Evolutionary conservation across 2,797 vertebrate species (phyloP), one percentile per base, ranked within the genome.

Genomic region (Bovichtus diacanthus): DNA sequence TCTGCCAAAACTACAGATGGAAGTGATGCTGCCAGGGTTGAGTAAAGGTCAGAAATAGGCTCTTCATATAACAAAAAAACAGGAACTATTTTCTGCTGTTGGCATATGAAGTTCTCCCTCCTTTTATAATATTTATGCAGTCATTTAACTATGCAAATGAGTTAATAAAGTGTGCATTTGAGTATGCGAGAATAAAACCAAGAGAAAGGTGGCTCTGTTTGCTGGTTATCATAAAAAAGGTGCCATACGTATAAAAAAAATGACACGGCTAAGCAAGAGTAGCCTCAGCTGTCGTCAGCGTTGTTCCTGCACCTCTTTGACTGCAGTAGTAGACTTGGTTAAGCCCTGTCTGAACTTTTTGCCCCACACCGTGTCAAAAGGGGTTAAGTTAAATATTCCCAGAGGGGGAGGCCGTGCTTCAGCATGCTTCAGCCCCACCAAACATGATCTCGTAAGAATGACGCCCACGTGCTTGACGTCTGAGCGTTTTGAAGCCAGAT

Each of bases 381-480:
- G 21, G 34, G 84, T 91, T 87, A 85, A 38, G 69, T 87, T 82
- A 78, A 89, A 90, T 87, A 87, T 74, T 89, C 88, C 88, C 81
- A 66, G 78, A 84, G 82, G 86, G 85, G 76, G 74, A 46, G 83
- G 69, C 36, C 47, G 78, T 76, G 80, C 78, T 88, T 44, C 83
- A 78, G 85, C 87, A 72, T 59, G 78, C 80, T 76, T 68, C 51
- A 31, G 87, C 85, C 76, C 83, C 78, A 69, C 85, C 83, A 87
- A 88, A 84, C 82, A 65, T 19, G 65, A 86, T 79, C 82, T 70
- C 47, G 60, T 82, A 78, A 66, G 82, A 88, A 91, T 77, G 90
- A 92, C 86, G 84, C 89, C 86, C 84, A 89, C 64, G 70, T 74
- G 86, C 84, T 84, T 88, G 87, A 90, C 84, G 75, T 87, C 85